Evolutionary conservation across 2,888 invertebrate genomes (phyloP), one percentile per base, ranked within the genome.

Genomic region (Dryomyza anilis): DNA sequence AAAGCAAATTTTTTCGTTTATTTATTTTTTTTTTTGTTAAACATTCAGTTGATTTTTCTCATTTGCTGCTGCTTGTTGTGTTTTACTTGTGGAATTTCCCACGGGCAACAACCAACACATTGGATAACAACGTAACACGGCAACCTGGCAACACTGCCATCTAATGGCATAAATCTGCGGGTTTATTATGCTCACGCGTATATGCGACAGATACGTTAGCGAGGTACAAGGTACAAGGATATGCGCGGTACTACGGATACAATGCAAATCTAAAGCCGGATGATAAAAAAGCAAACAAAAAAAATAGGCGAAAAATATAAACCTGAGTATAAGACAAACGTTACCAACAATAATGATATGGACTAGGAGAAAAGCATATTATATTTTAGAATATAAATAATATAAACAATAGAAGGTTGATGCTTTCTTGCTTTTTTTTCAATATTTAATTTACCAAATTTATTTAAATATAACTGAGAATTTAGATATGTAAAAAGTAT

Each of bases 131-230:
- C n/a, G 19, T 36, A 50, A 21, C 12, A 33, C 55, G 21, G 14
- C 39, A 19, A 33, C 23, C 19, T 55, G 55, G 50, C 60, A 60
- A 60, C 36, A 50, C 39, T 21, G 58, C 14, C 25, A 25, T 16
- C 25, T 53, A 29, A 16, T 53, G 39, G 53, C 29, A 61, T 53
- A 61, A 61, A 52, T 61, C 61, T 61, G 60, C 60, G 61, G 61
- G 53, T 61, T 53, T 53, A 61, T 61, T 52, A 53, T 53, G 61
- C 61, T 52, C 53, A 53, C 61, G 61, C 61, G 52, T 27, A 53
- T n/a, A n/a, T 23, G 36, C 60, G 46, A 50, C 60, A 60, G 46
- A 59, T 29, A 59, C 21, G 36, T 36, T 33, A 55, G 14, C 33
- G 14, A 33, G 25, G 19, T 33, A 55, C 30, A 55, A 33, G 55